Evolutionary conservation across 2,113 vertebrate genomes (phyloP).

Genomic region (Otocyon megalotis): DNA sequence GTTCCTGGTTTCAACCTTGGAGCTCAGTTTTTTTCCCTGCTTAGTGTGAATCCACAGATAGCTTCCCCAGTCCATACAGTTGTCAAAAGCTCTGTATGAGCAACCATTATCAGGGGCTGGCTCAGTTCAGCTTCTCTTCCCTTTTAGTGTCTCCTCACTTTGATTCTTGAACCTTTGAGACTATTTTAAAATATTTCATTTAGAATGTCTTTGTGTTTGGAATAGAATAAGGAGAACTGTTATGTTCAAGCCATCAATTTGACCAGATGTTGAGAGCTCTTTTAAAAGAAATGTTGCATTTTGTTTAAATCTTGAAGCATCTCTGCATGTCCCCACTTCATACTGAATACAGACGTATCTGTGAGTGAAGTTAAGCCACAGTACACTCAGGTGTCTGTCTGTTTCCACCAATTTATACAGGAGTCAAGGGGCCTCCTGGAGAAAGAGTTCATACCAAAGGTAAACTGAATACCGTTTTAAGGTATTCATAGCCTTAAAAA

Average conservation of each 20-base stretch:
- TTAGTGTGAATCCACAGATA: not conserved
- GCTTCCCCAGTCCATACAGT: not conserved
- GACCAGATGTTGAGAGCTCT: not conserved
- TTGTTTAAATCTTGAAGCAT: not conserved
- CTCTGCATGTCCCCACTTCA: not conserved
- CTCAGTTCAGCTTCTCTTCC: not conserved
- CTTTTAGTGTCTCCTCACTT: not conserved
- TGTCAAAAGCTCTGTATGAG: not conserved
- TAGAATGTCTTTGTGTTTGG: not conserved
- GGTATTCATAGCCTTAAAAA: not conserved
- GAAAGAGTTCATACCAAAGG: not conserved
- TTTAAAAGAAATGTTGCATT: not conserved
- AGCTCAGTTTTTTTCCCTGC: not conserved
- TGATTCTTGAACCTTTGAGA: not conserved
- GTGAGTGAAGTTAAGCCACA: not conserved
- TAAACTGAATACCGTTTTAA: too few species aligned
- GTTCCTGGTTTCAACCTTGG: not conserved
- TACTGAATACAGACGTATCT: not conserved
- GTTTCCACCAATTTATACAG: not conserved
- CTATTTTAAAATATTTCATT: not conserved
- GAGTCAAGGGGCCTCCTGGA: not conserved
- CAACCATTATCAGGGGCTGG: accelerated
- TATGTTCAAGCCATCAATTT: not conserved
- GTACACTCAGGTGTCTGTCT: not conserved
- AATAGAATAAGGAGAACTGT: not conserved